Evolutionary conservation across 2,797 vertebrate genomes (phyloP), one percentile per base, ranked within the genome.

Genomic region (Vespertilio murinus): DNA sequence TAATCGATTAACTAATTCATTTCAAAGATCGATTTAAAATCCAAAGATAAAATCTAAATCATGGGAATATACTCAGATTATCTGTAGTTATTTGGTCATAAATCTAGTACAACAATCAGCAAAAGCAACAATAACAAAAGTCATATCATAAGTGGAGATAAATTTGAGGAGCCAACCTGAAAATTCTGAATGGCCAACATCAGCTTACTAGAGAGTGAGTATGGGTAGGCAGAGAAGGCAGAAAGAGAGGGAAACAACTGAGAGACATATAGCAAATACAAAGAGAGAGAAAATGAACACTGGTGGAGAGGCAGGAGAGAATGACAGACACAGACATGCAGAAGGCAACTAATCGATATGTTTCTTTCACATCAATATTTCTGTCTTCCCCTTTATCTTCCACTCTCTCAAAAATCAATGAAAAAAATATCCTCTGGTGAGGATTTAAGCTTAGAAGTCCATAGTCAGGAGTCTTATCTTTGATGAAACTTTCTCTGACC

Each of bases 31-130:
- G 45, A 78, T 8, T 90, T 73, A 80, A 73, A 92, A 65, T 69
- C 7, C 49, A 87, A 79, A 73, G 49, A 78, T 67, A 80, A 93
- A 95, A 92, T 80, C n/a, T 84, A 90, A 88, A 56, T 78, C 17
- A 94, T 35, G n/a, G 14, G 85, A 90, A 71, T 64, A 78, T 35
- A 6, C 23, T 74, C 33, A 86, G 45, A 84, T 30, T 77, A 83
- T 69, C 40, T 61, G 25, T 6, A 70, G 64, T 74, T 77, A 89
- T 38, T 54, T 83, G 70, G 22, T 49, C 59, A 85, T 18, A 81
- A 47, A 64, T 64, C 20, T 70, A 84, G 28, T 49, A 70, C 0
- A 82, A 13, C 22, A 33, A 64, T n/a, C 42, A 80, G 59, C 71
- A n/a, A 93, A 88, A 86, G n/a, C 28, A 69, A 22, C 7, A 71